These are phyloP conservation scores for Erebia palarica DNA, from an alignment of 2,888 invertebrate genomes.

Conservation along the genomic window DNA sequence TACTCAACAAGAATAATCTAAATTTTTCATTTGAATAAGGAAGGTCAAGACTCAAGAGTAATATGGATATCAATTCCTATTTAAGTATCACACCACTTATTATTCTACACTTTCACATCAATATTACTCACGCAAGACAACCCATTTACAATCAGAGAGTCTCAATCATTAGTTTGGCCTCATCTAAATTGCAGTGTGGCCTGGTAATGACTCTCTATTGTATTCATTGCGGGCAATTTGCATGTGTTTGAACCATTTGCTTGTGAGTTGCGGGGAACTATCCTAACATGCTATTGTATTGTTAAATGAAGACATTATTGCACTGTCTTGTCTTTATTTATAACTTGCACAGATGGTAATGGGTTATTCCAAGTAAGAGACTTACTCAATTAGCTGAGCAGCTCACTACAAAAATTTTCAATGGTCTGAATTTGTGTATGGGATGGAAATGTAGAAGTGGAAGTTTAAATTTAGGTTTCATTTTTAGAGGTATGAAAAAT, in stretches of 20 bases:
- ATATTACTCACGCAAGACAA: conserved; percentile 25
- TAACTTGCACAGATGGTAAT: not conserved
- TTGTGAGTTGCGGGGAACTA: conserved; percentile 39
- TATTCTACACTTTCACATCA: conserved; percentile 12
- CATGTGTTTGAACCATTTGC: conserved; percentile 52
- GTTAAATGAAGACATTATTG: conserved; percentile 47
- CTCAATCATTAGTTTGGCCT: conserved; percentile 52
- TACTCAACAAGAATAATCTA: too few species aligned
- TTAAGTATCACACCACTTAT: not conserved
- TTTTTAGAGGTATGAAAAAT: too few species aligned
- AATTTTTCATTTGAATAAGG: not conserved
- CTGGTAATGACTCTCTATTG: conserved; percentile 54
- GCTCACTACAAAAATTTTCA: not conserved
- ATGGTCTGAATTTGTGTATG: not conserved
- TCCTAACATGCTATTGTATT: conserved; percentile 47
- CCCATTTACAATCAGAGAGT: conserved; percentile 27
- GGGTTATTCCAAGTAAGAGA: not conserved
- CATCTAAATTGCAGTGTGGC: conserved; percentile 59
- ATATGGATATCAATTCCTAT: not conserved
- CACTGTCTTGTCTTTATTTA: conserved; percentile 28
- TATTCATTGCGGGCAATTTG: conserved; percentile 61
- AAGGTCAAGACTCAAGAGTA: not conserved
- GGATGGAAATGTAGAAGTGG: too few species aligned
- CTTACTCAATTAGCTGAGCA: not conserved
- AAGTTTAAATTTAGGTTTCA: too few species aligned